Base-by-base conservation (phyloP, 2,797 vertebrate genomes). In the Malacoctenus gilli region DNA sequence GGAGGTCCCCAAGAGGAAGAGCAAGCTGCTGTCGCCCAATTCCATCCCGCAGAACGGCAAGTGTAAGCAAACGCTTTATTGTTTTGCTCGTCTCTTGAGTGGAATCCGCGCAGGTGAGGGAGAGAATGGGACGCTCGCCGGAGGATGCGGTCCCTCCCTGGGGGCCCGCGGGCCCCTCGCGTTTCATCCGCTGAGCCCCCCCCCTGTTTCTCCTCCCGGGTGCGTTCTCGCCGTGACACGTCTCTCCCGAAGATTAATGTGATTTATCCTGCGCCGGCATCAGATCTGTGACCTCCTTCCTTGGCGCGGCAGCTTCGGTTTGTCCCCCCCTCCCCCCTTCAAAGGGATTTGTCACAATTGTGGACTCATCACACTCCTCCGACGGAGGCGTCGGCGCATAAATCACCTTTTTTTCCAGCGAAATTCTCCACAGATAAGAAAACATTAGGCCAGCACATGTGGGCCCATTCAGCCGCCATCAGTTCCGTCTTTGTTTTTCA, bases 41-140 rank as follows among this genome's bases (percentile, higher is more conserved):
- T 60, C 72, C 34, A 78, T 91, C 28, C 77, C 91, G 28, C 88
- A 89, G 65, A 89, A 89, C 25, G 82, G 88, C 41, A 90, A 91
- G 91, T 77, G 94, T 96, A 84, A 94, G 82, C 59, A n/a, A n/a
- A n/a, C n/a, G n/a, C n/a, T n/a, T n/a, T n/a, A 15, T 4, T 31
- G 34, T 36, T 11, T 12, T 18, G 38, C 11, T 21, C 38, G 52
- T 44, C 38, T 46, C 20, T 43, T 28, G 8, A 15, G 19, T 37
- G 20, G 49, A 60, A 46, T 50, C 52, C 47, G 7, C 48, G 36
- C 72, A 69, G 62, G 65, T 65, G 30, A 16, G 35, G 37, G 4
- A 31, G 8, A 32, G 30, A 32, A 11, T 32, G 68, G 74, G 61
- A 74, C 69, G 64, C 58, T n/a, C 3, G 72, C 79, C 71, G 56